Evolutionary conservation across 2,888 invertebrate species (phyloP).

Genomic region (Sphinx pinastri): DNA sequence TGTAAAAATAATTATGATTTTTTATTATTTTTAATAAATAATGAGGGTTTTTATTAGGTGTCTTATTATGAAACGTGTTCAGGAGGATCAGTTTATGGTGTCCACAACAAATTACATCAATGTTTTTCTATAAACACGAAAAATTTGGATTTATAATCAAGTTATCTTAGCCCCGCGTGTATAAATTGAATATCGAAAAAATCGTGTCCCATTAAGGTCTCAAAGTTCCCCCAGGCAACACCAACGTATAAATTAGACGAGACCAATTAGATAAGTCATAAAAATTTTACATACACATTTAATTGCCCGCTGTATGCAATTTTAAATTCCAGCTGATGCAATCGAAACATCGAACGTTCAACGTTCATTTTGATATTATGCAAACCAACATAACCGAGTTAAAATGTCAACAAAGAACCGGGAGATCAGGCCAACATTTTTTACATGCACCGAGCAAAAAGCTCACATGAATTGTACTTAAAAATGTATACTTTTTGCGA

Average conservation of each 20-base stretch:
- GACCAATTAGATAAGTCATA: slow-evolving; percentile 20
- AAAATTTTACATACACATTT: slow-evolving; percentile 21
- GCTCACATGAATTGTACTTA: slow-evolving; percentile 57
- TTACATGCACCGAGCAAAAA: slow-evolving; percentile 50
- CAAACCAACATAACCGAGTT: slow-evolving; percentile 57
- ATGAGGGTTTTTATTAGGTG: background rate
- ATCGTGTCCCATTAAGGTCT: background rate
- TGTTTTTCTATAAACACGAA: background rate
- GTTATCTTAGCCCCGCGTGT: background rate
- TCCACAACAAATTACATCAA: too few relatives aligned
- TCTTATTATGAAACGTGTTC: background rate
- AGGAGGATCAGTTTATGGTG: too few relatives aligned
- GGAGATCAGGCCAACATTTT: slow-evolving; percentile 54
- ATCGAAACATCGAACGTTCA: slow-evolving; percentile 13
- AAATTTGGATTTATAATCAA: background rate
- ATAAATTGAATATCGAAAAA: background rate
- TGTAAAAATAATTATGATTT: background rate
- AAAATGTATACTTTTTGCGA: slow-evolving; percentile 73
- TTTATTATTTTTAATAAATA: background rate
- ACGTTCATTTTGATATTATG: slow-evolving; percentile 43
- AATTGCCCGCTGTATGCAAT: slow-evolving; percentile 22
- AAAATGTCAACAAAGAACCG: slow-evolving; percentile 61
- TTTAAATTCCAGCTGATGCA: slow-evolving; percentile 28
- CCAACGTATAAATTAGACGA: background rate
- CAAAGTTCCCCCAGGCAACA: slow-evolving; percentile 17